Percentiles rank a stretch among this genome's conserved stretches.
Evolutionary conservation across 2,888 invertebrate species (phyloP).

Genomic region (Dryadula phaetusa): DNA sequence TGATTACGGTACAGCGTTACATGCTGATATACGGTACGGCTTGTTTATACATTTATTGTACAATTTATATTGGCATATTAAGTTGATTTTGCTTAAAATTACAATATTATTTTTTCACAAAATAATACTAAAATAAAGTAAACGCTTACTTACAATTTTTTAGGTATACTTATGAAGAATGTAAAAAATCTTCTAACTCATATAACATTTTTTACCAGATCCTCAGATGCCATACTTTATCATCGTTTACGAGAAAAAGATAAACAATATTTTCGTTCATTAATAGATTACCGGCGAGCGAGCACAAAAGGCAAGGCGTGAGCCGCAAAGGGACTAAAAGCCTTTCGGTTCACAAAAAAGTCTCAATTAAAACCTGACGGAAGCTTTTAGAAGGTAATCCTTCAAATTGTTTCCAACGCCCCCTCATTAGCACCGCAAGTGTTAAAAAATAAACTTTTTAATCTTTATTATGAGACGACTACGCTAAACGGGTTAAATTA

Average conservation of each 20-base stretch:
- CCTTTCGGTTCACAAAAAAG: constrained; percentile 81
- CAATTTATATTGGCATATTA: not conserved
- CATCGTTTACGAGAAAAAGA: constrained; percentile 39
- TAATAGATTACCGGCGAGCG: constrained; percentile 77
- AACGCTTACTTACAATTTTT: not conserved
- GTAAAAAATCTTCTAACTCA: not conserved
- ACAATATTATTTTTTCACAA: not conserved
- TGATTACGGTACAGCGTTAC: constrained; percentile 39
- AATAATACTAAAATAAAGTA: not conserved
- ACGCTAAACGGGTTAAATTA: constrained; percentile 83
- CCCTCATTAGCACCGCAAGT: constrained; percentile 84
- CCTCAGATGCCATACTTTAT: constrained; percentile 5
- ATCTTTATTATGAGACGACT: constrained; percentile 82
- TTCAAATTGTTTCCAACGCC: constrained; percentile 84
- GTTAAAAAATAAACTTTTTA: constrained; percentile 85
- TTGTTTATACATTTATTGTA: constrained; percentile 22
- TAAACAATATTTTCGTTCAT: constrained; percentile 65
- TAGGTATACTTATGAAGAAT: not conserved
- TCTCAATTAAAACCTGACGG: constrained; percentile 85
- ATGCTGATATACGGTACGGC: constrained; percentile 37
- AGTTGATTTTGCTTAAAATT: not conserved
- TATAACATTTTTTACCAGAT: not conserved
- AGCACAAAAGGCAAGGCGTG: constrained; percentile 69
- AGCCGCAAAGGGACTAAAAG: constrained; percentile 80
- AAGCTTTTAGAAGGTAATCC: constrained; percentile 85